These are phyloP conservation scores for Cydia fagiglandana DNA, from an alignment of 1,140 invertebrate genomes.

Conservation along the genomic window DNA sequence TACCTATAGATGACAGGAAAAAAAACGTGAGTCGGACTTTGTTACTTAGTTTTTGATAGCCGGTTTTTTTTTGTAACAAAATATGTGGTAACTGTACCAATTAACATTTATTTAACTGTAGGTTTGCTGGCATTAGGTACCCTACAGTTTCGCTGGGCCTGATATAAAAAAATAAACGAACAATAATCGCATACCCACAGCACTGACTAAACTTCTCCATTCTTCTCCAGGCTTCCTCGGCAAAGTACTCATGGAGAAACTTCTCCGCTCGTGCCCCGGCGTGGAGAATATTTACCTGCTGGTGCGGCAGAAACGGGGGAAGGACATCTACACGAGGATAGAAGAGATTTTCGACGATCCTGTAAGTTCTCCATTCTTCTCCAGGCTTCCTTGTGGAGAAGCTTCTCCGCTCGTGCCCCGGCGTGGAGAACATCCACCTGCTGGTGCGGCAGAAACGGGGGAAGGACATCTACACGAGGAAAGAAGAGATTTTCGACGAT, in stretches of 20 bases:
- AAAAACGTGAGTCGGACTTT: no score
- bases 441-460: conserved; percentile 90
- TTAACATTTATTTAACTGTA: no score
- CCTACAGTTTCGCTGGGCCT: no score
- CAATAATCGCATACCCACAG: no score
- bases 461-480: conserved; percentile 84
- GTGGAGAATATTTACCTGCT: conserved; percentile 89
- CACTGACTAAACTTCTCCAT: no score
- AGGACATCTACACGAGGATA: conserved; percentile 84
- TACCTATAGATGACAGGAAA: no score
- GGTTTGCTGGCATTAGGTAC: no score
- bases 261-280: conserved; percentile 87
- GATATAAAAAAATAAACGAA: no score
- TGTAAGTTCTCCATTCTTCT: conserved; percentile 77
- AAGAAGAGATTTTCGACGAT: conserved; percentile 85
- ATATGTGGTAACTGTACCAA: no score
- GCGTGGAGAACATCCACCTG: conserved; percentile 87
- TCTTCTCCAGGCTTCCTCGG: conserved; percentile 72
- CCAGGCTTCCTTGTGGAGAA: conserved; percentile 79
- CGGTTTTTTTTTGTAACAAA: no score
- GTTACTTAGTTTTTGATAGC: no score
- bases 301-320: conserved; percentile 88
- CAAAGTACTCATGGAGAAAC: conserved; percentile 87
- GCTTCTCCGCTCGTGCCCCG: conserved; percentile 87
- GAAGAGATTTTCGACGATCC: conserved; percentile 85